phyloP scores from a whole-genome alignment of 2,888 invertebrate species.

The Abrostola triplasia region DNA sequence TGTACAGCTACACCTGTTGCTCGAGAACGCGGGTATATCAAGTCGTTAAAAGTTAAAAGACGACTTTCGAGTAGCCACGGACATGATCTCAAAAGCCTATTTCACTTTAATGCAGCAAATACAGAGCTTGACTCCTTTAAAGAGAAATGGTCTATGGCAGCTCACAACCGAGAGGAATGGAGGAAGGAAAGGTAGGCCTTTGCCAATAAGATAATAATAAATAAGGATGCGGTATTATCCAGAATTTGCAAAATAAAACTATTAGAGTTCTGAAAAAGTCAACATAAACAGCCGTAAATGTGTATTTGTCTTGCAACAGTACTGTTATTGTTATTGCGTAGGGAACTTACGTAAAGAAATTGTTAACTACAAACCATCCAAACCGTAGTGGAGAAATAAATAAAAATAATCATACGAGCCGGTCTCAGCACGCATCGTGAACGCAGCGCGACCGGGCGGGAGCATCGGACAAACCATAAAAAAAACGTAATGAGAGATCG shows the following conservation, averaged over 20 bases:
- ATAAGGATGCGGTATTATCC: too few species aligned
- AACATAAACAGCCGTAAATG: not conserved
- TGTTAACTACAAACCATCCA: conserved; percentile 42
- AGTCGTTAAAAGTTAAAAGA: conserved; percentile 6
- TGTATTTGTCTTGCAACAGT: too few species aligned
- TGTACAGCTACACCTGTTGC: conserved; percentile 53
- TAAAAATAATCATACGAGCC: conserved; percentile 63
- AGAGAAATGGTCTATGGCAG: too few species aligned
- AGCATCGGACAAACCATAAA: conserved; percentile 85
- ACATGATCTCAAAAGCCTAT: not conserved
- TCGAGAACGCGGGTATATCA: conserved; percentile 10
- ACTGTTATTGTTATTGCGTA: not conserved
- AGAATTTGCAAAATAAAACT: too few species aligned
- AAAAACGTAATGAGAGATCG: conserved; percentile 86
- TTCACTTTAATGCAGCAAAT: not conserved
- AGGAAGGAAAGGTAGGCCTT: conserved; percentile 1
- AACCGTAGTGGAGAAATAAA: conserved; percentile 53
- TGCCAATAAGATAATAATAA: too few species aligned
- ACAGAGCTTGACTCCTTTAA: too few species aligned
- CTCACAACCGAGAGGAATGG: too few species aligned
- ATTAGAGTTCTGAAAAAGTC: not conserved
- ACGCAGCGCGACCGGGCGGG: conserved; percentile 67
- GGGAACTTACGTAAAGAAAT: not conserved
- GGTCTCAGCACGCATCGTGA: conserved; percentile 61
- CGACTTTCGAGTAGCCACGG: not conserved